Conservation (phyloP, 1,140 invertebrate species). For the Lepidurus couesii region DNA sequence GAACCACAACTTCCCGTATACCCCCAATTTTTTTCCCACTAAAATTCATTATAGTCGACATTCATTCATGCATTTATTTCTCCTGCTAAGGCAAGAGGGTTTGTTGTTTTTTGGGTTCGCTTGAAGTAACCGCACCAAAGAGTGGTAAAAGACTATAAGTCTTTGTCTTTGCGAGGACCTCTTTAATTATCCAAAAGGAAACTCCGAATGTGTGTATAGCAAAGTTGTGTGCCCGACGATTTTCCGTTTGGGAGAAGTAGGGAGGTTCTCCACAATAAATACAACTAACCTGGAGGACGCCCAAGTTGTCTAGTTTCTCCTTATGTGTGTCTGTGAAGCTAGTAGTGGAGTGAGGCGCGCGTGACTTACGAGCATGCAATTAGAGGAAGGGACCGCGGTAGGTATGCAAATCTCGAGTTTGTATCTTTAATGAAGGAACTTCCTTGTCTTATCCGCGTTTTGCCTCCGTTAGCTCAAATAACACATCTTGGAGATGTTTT, state of each 20-base stretch:
- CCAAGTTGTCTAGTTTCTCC: background rate
- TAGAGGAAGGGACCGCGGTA: slow-evolving; percentile 2
- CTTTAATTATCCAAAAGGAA: background rate
- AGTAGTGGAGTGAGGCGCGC: background rate
- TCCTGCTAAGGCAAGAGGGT: no score
- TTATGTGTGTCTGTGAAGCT: slow-evolving; percentile 4
- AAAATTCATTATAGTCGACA: no score
- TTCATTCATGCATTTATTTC: no score
- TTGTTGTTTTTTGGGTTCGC: background rate
- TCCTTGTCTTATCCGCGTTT: background rate
- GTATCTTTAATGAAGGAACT: slow-evolving; percentile 19
- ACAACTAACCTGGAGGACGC: slow-evolving; percentile 13
- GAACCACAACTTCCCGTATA: background rate
- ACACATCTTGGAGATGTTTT: background rate
- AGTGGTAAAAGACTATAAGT: background rate
- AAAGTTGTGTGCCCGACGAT: background rate
- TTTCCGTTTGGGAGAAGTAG: background rate
- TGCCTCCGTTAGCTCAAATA: slow-evolving; percentile 13
- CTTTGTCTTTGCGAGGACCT: background rate
- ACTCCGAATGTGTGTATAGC: background rate
- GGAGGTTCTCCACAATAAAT: slow-evolving; percentile 14
- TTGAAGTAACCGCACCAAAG: background rate
- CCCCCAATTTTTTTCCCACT: background rate
- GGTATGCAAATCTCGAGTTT: slow-evolving; percentile 18
- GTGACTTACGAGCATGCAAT: slow-evolving; percentile 12